A percentile compares a stretch with the other conserved stretches of the same genome.
phyloP scores from a whole-genome alignment of 2,113 vertebrate species.

The Cettia cetti region DNA sequence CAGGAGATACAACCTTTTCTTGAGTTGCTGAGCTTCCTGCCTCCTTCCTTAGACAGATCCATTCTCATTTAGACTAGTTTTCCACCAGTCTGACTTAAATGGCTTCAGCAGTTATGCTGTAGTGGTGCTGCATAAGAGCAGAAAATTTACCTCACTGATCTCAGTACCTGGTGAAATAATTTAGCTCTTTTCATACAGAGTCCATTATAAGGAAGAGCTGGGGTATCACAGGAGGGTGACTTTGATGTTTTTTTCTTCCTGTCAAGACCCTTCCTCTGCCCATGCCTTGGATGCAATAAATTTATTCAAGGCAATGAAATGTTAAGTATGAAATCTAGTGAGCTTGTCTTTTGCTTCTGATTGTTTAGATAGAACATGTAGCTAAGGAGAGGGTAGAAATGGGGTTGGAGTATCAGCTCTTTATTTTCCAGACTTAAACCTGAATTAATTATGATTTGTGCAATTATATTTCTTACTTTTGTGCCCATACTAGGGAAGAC shows the following conservation, averaged over 20 bases:
- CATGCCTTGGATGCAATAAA: neutral
- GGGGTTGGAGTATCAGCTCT: neutral
- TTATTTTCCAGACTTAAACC: neutral
- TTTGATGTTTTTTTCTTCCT: neutral
- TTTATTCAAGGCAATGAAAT: neutral
- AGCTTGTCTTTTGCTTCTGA: neutral
- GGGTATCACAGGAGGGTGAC: accelerated
- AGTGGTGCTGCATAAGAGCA: neutral
- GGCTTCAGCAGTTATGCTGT: neutral
- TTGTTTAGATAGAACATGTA: neutral
- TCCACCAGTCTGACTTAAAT: neutral
- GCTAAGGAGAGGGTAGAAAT: neutral
- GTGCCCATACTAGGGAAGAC: neutral
- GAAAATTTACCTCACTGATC: neutral
- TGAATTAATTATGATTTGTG: neutral
- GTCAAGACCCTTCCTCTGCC: neutral
- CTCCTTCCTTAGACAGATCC: neutral
- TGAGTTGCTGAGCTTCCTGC: neutral
- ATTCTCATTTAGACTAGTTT: neutral
- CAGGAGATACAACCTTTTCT: neutral
- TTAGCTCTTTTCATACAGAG: neutral
- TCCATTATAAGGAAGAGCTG: neutral
- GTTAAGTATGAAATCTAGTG: neutral
- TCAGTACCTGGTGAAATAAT: neutral
- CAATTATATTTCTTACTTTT: neutral